phyloP scores from a whole-genome alignment of 1,140 invertebrate genomes.

The Halictus rubicundus region DNA sequence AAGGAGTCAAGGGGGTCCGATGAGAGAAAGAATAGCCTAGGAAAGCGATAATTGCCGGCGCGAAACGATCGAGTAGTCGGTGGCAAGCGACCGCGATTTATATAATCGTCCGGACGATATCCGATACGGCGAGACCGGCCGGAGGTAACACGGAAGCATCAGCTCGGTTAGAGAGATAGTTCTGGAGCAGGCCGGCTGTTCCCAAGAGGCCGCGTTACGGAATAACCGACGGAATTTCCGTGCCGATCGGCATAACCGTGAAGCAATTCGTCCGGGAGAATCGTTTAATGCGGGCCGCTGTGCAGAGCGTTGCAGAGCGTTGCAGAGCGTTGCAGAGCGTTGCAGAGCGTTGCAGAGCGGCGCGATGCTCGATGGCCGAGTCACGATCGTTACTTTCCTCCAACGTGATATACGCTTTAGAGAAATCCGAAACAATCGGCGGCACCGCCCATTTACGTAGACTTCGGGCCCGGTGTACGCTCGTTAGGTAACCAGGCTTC shows the following conservation, averaged over 20 bases:
- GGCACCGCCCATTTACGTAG: constrained; percentile 52
- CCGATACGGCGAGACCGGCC: constrained; percentile 10
- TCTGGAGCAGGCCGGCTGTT: constrained; percentile 3
- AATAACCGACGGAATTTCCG: constrained; percentile 45
- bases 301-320: no score
- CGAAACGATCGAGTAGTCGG: background rate
- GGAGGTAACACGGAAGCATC: constrained; percentile 28
- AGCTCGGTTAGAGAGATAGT: background rate
- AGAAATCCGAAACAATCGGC: constrained; percentile 62
- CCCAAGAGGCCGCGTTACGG: constrained; percentile 18
- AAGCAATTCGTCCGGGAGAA: constrained; percentile 51
- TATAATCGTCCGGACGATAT: constrained; percentile 11
- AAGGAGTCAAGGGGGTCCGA: no score
- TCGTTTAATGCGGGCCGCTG: constrained; percentile 45
- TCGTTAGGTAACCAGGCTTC: constrained; percentile 49
- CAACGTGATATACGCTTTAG: constrained; percentile 30
- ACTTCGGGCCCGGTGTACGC: constrained; percentile 5
- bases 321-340: no score
- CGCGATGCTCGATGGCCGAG: constrained; percentile 25
- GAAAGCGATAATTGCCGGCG: constrained; percentile 13
- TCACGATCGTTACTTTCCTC: constrained; percentile 59
- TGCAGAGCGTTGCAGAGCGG: no score
- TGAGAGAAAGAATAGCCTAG: background rate
- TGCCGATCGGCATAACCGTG: constrained; percentile 43
- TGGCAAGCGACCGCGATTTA: constrained; percentile 16